Conservation (phyloP, 2,888 invertebrate species). For the Drosophila mercatorum region DNA sequence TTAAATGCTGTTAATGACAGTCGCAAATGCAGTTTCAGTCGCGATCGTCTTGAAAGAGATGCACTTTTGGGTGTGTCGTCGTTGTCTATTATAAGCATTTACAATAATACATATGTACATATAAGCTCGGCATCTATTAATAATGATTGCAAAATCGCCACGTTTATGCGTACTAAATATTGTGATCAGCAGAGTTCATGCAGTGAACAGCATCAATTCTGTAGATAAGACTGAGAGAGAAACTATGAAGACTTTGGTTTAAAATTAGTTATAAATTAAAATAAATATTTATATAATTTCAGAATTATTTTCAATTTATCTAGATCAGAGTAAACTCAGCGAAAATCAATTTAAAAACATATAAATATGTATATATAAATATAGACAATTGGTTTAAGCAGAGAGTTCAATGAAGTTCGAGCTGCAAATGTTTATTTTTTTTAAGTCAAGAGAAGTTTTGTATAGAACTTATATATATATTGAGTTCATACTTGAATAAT, state of each 20-base stretch:
- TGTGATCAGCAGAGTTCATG: conserved; percentile 8
- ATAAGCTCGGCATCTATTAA: conserved; percentile 38
- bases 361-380: no score
- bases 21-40: conserved; percentile 39
- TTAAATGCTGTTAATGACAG: conserved; percentile 58
- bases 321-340: background rate
- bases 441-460: no score
- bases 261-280: background rate
- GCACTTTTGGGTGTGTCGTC: conserved; percentile 59
- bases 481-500: no score
- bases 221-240: no score
- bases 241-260: no score
- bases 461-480: no score
- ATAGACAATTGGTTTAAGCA: no score
- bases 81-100: conserved; percentile 14
- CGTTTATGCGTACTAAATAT: conserved; percentile 29
- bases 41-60: conserved; percentile 41
- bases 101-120: conserved; percentile 1
- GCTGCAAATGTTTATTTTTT: no score
- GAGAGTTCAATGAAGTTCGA: no score
- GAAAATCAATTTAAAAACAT: background rate
- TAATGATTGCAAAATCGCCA: conserved; percentile 53
- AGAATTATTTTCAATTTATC: background rate
- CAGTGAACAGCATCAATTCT: background rate
- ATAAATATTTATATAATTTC: background rate